Base-by-base conservation (phyloP, 1,140 invertebrate genomes). In the Mycetomoellerius zeteki region DNA sequence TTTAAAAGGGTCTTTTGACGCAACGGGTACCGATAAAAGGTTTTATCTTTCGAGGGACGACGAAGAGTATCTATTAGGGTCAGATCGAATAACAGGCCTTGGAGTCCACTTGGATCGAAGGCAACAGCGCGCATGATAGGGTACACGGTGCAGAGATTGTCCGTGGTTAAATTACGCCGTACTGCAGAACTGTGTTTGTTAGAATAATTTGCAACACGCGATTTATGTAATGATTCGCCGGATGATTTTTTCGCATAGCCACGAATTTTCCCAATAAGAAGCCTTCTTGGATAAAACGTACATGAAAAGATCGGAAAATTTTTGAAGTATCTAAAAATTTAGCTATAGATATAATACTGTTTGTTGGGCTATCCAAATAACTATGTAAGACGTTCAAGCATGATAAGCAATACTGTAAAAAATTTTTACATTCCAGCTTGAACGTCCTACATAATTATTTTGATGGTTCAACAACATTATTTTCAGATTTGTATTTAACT, bases 11-110 rank as follows among this genome's bases (percentile, higher is more conserved):
- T 81, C 76, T 60, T 54, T 65, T 50, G 54, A 24, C 73, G 65
- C 37, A 54, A 27, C 69, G 80, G 58, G 69, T 78, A 75, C 65
- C n/a, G 54, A 33, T 56, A 60, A 85, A 88, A 88, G 88, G 75
- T 62, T 75, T 89, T 77, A 60, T 88, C 62, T 88, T 85, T 80
- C 58, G 69, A 86, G 80, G 75, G 86, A 84, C 85, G 27, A 56
- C 72, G 37, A 73, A 60, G 75, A 77, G 65, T 56, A 84, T 89
- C 87, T 86, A 90, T 87, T 89, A 90, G 78, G 85, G 85, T 87
- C 88, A 82, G 52, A 82, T 77, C 56, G 62, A 82, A 82, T 54
- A 24, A 69, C 24, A 60, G 85, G 56, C 88, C 85, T 89, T 89
- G 76, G 71, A 50, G 62, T 90, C 69, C 88, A 89, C 67, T 89